Conservation (phyloP, 2,797 vertebrate genomes). For the Eulemur coronatus region DNA sequence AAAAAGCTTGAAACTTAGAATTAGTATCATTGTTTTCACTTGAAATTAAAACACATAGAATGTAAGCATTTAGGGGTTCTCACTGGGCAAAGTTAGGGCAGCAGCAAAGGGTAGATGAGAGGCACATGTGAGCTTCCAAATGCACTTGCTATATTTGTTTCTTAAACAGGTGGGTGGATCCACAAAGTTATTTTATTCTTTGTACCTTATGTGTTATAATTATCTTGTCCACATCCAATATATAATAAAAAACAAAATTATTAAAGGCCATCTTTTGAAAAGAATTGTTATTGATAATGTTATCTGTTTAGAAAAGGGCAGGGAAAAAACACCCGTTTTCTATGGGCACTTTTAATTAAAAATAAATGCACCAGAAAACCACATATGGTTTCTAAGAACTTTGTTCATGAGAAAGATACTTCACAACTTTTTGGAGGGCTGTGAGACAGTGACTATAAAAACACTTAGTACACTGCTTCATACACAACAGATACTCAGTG, state of each 20-base stretch:
- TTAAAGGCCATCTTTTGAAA: neutral
- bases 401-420: neutral
- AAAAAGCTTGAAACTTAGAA: neutral
- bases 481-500: neutral
- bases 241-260: constrained; percentile 4
- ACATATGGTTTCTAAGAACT: neutral
- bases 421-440: neutral
- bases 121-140: neutral
- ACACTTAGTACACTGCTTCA: neutral
- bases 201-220: neutral
- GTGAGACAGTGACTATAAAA: neutral
- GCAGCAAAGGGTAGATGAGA: neutral
- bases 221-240: neutral
- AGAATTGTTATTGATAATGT: neutral
- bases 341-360: neutral
- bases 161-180: neutral
- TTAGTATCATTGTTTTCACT: neutral
- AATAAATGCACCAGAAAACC: neutral
- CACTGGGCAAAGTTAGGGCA: neutral
- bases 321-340: neutral
- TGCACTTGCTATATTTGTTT: neutral
- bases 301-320: neutral
- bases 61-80: neutral
- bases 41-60: neutral
- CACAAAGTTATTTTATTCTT: neutral